A percentile compares a stretch with the other conserved stretches of the same genome.
Conservation (phyloP, 2,797 vertebrate species). For the Hyperoplus lanceolatus region DNA sequence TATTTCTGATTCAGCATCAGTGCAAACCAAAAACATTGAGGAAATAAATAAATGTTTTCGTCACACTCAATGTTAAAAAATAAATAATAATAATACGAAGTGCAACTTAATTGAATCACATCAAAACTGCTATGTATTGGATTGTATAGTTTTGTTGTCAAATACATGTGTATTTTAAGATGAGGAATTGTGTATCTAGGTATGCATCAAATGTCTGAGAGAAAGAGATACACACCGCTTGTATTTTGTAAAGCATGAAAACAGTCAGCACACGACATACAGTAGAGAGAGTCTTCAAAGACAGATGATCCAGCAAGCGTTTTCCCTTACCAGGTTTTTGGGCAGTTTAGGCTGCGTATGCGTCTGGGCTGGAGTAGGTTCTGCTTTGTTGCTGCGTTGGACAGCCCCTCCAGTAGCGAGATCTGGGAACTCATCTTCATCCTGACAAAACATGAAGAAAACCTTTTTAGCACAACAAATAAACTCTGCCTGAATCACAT, state of each 20-base stretch:
- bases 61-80: not conserved
- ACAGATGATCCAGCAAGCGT: not conserved
- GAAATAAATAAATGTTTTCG: not conserved
- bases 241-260: not conserved
- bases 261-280: not conserved
- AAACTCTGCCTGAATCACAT: not conserved
- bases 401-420: constrained; percentile 86
- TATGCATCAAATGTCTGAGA: not conserved
- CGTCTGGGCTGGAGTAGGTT: constrained; percentile 67
- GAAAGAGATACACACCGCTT: not conserved
- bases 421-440: constrained; percentile 96
- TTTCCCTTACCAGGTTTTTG: constrained; percentile 89
- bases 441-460: constrained; percentile 79
- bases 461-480: constrained; percentile 6
- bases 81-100: not conserved
- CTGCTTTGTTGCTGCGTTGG: constrained; percentile 85
- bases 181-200: not conserved
- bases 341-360: constrained; percentile 90
- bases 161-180: not conserved
- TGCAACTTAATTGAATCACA: not conserved
- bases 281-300: not conserved
- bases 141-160: not conserved
- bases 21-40: not conserved
- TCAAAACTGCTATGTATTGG: not conserved
- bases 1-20: not conserved